Evolutionary conservation across 2,888 invertebrate species (phyloP).

Genomic region (Aphodius granarius): DNA sequence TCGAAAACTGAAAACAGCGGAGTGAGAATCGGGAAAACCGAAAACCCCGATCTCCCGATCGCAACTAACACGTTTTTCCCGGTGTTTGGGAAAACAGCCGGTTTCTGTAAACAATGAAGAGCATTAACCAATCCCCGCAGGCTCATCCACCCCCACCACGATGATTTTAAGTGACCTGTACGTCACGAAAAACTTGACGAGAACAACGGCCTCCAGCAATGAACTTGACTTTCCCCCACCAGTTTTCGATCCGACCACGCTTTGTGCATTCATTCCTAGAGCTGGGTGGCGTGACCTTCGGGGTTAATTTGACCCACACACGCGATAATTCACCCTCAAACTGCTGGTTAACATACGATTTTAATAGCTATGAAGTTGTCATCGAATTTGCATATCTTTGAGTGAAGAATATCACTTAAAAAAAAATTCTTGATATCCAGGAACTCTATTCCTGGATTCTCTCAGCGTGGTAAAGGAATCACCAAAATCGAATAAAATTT

Average conservation of each 20-base stretch:
- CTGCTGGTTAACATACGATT: not conserved
- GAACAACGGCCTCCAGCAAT: slow-evolving; percentile 25
- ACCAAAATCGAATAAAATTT: too few relatives aligned
- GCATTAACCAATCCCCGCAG: not conserved
- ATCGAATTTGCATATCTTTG: too few relatives aligned
- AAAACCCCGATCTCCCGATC: not conserved
- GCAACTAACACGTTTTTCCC: not conserved
- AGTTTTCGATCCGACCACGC: slow-evolving; percentile 31
- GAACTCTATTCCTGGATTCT: not conserved
- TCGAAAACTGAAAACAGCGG: not conserved
- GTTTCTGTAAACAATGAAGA: slow-evolving; percentile 9
- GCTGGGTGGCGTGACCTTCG: slow-evolving; percentile 17
- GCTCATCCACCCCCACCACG: not conserved
- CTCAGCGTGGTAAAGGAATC: too few relatives aligned
- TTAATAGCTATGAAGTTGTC: too few relatives aligned
- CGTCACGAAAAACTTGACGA: slow-evolving; percentile 4
- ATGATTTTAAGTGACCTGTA: not conserved
- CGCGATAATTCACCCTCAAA: not conserved
- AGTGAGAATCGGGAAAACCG: not conserved
- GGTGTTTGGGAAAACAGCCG: not conserved
- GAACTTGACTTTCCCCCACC: slow-evolving; percentile 38
- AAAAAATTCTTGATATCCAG: not conserved
- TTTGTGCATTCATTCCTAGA: slow-evolving; percentile 20
- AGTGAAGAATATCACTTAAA: too few relatives aligned
- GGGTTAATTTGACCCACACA: slow-evolving; percentile 1